Evolutionary conservation across 53 echinoderm and acorn worm species (phyloP).

Genomic region (Stichopus horrens): DNA sequence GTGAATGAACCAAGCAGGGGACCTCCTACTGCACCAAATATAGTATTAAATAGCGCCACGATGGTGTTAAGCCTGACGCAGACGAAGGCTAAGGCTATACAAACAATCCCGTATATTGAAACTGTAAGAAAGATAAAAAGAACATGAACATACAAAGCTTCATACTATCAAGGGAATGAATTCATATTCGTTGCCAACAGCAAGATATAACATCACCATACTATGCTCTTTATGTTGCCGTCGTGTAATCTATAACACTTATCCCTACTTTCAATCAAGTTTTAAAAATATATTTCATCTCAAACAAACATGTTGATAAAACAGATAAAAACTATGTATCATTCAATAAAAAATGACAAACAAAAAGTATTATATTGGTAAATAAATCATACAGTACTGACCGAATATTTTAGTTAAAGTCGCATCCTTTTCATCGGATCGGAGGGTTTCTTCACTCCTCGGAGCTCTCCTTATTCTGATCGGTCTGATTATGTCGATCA

Average conservation of each 20-base stretch:
- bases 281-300: too few relatives aligned
- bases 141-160: too few relatives aligned
- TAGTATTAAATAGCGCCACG: slow-evolving; percentile 2
- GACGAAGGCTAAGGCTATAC: slow-evolving; percentile 3
- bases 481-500: slow-evolving; percentile 10
- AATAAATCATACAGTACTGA: not conserved
- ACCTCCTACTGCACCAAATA: slow-evolving; percentile 30
- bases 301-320: too few relatives aligned
- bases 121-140: not conserved
- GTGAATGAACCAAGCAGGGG: slow-evolving; percentile 12
- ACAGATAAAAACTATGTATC: too few relatives aligned
- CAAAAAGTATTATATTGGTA: too few relatives aligned
- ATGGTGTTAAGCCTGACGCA: slow-evolving; percentile 3
- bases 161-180: too few relatives aligned
- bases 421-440: not conserved
- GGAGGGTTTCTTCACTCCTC: not conserved
- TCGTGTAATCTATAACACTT: not conserved
- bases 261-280: too few relatives aligned
- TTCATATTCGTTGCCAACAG: too few relatives aligned
- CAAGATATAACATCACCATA: too few relatives aligned
- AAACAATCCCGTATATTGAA: not conserved
- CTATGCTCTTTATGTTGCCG: too few relatives aligned
- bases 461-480: not conserved
- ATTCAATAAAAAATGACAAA: too few relatives aligned
- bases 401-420: not conserved